These are phyloP conservation scores for Sialis lutaria DNA, from an alignment of 2,888 invertebrate species.

Conservation along the genomic window DNA sequence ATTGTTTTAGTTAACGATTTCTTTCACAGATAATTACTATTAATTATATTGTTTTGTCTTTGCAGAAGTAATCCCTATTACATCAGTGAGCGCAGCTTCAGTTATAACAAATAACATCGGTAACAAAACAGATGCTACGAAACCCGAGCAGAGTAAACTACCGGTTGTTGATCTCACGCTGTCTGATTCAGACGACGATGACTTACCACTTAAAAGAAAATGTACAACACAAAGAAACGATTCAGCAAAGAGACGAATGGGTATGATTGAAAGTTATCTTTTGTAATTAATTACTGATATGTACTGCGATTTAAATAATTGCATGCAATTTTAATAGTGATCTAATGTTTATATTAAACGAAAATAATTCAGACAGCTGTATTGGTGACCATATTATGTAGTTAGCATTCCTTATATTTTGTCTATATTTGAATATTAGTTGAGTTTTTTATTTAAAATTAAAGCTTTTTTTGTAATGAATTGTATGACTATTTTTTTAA, in stretches of 20 bases:
- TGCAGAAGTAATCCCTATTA: constrained; percentile 19
- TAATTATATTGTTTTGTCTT: constrained; percentile 5
- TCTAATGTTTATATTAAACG: too few species aligned
- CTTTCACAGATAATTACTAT: neutral
- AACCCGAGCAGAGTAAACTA: constrained; percentile 25
- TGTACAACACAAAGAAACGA: constrained; percentile 27
- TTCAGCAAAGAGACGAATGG: constrained; percentile 23
- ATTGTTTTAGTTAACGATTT: neutral
- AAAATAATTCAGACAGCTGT: too few species aligned
- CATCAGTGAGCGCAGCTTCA: constrained; percentile 14
- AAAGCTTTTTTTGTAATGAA: too few species aligned
- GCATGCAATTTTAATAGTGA: too few species aligned
- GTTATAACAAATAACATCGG: neutral
- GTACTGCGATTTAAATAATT: too few species aligned
- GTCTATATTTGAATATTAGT: too few species aligned
- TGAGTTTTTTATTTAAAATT: too few species aligned
- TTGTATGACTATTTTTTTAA: too few species aligned
- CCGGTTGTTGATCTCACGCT: constrained; percentile 47
- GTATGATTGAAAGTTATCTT: constrained; percentile 17
- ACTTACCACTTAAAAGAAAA: constrained; percentile 45
- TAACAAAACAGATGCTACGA: constrained; percentile 22
- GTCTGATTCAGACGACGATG: constrained; percentile 54
- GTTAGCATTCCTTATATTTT: too few species aligned
- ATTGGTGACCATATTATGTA: too few species aligned
- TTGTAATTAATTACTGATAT: constrained; percentile 7